These are phyloP conservation scores for Azorinus chamasolen DNA, from an alignment of 2,888 invertebrate species.

Conservation along the genomic window DNA sequence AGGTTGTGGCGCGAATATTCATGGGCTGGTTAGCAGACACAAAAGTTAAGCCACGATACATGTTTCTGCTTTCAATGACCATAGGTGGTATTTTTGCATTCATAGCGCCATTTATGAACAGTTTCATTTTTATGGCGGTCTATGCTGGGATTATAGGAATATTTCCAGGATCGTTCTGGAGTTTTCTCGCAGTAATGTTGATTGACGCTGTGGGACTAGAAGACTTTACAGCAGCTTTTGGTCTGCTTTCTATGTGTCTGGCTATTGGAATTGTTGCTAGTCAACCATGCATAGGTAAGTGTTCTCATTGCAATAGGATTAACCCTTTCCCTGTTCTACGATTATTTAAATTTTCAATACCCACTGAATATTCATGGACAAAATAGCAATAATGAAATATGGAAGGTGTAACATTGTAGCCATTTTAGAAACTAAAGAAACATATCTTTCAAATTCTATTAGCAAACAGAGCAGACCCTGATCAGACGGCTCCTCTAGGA, in stretches of 20 bases:
- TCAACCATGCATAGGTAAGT: conserved; percentile 67
- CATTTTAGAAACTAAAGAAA: no score
- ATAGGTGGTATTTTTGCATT: conserved; percentile 46
- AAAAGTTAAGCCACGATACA: conserved; percentile 87
- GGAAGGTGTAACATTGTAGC: no score
- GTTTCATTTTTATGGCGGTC: conserved; percentile 45
- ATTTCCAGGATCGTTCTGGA: conserved; percentile 67
- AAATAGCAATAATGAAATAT: no score
- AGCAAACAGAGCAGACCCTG: no score
- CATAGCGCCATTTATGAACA: conserved; percentile 50
- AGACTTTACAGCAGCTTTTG: conserved; percentile 62
- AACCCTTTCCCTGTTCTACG: no score
- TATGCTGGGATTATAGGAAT: conserved; percentile 66
- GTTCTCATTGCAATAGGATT: no score
- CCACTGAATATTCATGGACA: no score
- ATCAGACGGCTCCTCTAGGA: no score
- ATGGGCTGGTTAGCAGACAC: conserved; percentile 91
- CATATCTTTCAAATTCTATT: no score
- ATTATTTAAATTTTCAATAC: no score
- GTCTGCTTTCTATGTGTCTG: conserved; percentile 54
- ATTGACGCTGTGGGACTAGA: conserved; percentile 67
- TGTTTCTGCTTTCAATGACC: conserved; percentile 48
- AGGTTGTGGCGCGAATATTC: conserved; percentile 91
- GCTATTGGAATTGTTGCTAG: conserved; percentile 52
- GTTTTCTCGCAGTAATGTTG: conserved; percentile 60